A percentile compares a stretch with the other conserved stretches of the same genome.
These are phyloP conservation scores for Smutsia gigantea DNA, from an alignment of 2,797 vertebrate genomes.

Conservation along the genomic window DNA sequence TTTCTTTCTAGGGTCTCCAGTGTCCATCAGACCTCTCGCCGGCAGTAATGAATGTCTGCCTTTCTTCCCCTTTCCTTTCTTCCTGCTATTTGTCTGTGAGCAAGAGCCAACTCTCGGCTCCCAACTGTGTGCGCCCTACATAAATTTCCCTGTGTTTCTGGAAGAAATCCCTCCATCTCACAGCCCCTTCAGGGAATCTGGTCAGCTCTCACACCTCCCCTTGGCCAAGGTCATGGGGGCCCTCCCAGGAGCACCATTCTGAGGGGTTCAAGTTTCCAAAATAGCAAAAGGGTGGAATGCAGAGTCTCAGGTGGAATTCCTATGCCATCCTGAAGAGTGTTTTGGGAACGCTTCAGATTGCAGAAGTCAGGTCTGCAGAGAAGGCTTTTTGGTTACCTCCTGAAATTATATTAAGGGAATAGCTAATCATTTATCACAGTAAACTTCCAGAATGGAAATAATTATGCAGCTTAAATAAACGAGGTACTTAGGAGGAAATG, in stretches of 20 bases:
- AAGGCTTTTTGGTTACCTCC: neutral
- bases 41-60: constrained; percentile 52
- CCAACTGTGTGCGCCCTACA: neutral
- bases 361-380: neutral
- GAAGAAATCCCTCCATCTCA: constrained; percentile 1
- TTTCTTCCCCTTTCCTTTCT: neutral
- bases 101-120: neutral
- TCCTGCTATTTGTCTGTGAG: constrained; percentile 59
- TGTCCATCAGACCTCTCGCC: neutral
- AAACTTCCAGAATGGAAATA: constrained; percentile 11
- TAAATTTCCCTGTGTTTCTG: constrained; percentile 59
- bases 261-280: neutral
- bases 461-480: constrained; percentile 16
- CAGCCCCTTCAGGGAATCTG: neutral
- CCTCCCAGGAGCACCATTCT: neutral
- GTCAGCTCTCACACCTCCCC: constrained; percentile 13
- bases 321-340: neutral
- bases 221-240: neutral
- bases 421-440: neutral
- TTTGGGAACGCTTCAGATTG: neutral
- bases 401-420: neutral
- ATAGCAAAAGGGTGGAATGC: neutral
- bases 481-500: neutral
- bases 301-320: neutral
- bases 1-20: neutral